Base-by-base conservation (phyloP, 2,113 vertebrate species). In the Ameiurus melas region DNA sequence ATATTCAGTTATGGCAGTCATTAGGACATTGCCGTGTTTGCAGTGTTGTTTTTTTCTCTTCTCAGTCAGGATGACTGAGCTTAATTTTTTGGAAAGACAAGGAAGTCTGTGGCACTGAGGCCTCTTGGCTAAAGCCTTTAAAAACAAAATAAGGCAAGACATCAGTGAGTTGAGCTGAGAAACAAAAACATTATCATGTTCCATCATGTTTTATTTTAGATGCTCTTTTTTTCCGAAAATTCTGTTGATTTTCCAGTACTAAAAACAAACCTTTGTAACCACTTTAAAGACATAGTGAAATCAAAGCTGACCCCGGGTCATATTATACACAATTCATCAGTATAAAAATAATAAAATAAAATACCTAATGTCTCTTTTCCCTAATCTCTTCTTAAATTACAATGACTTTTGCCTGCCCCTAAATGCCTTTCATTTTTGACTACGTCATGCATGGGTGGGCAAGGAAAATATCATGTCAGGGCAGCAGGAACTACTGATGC, bases 91-190 rank as follows among this genome's bases (percentile, higher is more conserved):
- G 55, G 51, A 55, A 71, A 79, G 36, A 14, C 13, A 53, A 73
- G 84, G 71, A 36, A 79, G 17, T 53, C 14, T 53, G 30, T 55
- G 77, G 13, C 64, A 75, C 84, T 70, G 71, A 64, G 70, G 70
- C 68, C 66, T 75, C 7, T 81, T 36, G 78, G 58, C 51, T 84
- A 83, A 88, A 90, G 53, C 51, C 85, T 90, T 16, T 82, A 62
- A 71, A 87, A 84, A 84, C 82, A 90, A 85, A 86, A 62, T 47
- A 25, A 85, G 64, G 25, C 64, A 83, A 84, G 78, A 83, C 71
- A 22, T 80, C 68, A 78, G 62, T 83, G 83, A 82, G 30, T 27
- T 43, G n/a, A 39, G 30, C 83, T 85, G 75, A 85, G 55, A 17
- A 75, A 82, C 75, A 87, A 81, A 70, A 85, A 73, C 75, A 85